Evolutionary conservation across 2,888 invertebrate genomes (phyloP).

Genomic region (Acleris holmiana): DNA sequence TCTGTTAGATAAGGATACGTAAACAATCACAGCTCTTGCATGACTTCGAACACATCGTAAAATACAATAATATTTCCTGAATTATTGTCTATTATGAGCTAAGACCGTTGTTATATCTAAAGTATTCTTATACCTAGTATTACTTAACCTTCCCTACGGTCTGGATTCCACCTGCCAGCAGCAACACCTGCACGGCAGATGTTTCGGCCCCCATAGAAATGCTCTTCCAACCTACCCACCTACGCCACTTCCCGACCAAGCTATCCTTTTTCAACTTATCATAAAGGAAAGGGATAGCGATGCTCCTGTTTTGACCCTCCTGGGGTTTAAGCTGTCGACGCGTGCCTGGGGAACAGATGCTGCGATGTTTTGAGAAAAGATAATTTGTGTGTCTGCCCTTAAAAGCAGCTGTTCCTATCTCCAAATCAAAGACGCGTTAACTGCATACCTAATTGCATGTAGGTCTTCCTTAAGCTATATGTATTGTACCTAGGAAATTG

Average conservation of each 20-base stretch:
- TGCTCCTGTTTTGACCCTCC: slow-evolving; percentile 11
- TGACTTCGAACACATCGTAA: no score
- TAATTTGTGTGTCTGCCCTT: no score
- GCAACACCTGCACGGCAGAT: slow-evolving; percentile 72
- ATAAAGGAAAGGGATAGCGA: slow-evolving; percentile 3
- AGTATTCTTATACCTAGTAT: neutral
- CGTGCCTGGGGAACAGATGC: slow-evolving; percentile 32
- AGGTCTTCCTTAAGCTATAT: no score
- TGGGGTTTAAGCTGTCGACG: slow-evolving; percentile 12
- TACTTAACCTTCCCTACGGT: slow-evolving; percentile 15
- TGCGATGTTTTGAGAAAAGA: slow-evolving; percentile 14
- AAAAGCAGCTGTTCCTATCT: no score
- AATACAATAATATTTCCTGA: no score
- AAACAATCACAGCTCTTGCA: no score
- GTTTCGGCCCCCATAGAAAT: slow-evolving; percentile 49
- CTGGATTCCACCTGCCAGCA: slow-evolving; percentile 45
- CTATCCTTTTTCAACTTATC: slow-evolving; percentile 12
- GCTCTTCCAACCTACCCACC: slow-evolving; percentile 16
- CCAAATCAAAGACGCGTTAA: no score
- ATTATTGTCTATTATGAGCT: slow-evolving; percentile 15
- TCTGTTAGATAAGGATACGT: no score
- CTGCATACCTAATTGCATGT: no score
- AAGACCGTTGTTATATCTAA: slow-evolving; percentile 5
- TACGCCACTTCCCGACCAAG: neutral
- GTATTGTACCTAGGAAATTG: no score